Conservation (phyloP, 2,888 invertebrate species). For the Amphipoea oculea region DNA sequence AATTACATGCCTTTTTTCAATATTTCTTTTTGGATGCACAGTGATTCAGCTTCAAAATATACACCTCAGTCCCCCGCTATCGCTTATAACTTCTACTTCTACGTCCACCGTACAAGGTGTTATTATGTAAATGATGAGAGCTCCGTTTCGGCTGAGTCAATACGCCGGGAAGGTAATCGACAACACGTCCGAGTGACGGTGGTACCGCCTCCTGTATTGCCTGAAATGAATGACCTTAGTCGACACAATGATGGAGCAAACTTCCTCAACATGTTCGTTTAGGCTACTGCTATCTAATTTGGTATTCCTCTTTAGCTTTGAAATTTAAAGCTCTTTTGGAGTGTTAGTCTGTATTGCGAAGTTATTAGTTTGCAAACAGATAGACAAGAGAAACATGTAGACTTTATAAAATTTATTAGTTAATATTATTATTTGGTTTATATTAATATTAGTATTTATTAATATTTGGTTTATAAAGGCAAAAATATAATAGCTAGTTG, state of each 20-base stretch:
- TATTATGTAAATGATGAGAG: slow-evolving; percentile 91
- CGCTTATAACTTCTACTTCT: slow-evolving; percentile 66
- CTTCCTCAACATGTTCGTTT: slow-evolving; percentile 28
- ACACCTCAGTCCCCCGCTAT: slow-evolving; percentile 28
- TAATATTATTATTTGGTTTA: no score
- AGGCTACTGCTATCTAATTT: neutral
- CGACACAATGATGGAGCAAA: slow-evolving; percentile 56
- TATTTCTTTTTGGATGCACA: neutral
- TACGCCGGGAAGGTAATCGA: slow-evolving; percentile 86
- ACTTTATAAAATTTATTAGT: neutral
- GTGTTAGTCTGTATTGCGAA: neutral
- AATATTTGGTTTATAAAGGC: no score
- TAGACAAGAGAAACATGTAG: neutral
- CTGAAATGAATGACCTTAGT: slow-evolving; percentile 76
- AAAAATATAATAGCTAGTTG: neutral
- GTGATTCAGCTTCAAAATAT: neutral
- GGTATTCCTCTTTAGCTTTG: neutral
- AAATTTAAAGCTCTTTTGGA: neutral
- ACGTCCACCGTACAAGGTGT: slow-evolving; percentile 82
- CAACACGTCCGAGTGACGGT: slow-evolving; percentile 81
- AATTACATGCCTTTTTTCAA: no score
- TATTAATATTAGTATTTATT: no score
- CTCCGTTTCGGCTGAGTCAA: slow-evolving; percentile 89
- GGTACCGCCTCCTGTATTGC: slow-evolving; percentile 72
- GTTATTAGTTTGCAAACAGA: neutral